Evolutionary conservation across 2,888 invertebrate genomes (phyloP).

Genomic region (Aproaerema taeniolella): DNA sequence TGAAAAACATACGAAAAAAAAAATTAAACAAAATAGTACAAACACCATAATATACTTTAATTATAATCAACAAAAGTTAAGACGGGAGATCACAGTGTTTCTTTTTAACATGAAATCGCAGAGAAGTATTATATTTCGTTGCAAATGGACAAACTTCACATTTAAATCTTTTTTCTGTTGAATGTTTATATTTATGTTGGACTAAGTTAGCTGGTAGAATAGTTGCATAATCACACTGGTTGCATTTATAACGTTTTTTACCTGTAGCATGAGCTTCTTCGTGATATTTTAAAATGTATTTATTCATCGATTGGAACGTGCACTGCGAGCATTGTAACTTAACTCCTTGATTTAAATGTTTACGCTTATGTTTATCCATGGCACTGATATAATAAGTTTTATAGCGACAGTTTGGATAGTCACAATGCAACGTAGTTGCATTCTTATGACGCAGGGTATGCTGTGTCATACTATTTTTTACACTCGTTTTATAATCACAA

Average conservation of each 20-base stretch:
- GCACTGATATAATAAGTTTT: conserved; percentile 59
- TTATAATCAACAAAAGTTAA: conserved; percentile 29
- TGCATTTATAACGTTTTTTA: conserved; percentile 54
- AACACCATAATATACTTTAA: conserved; percentile 48
- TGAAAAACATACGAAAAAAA: too few relatives aligned
- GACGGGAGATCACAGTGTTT: conserved; percentile 71
- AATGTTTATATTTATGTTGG: conserved; percentile 68
- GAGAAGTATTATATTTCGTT: conserved; percentile 65
- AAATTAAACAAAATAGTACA: conserved; percentile 17
- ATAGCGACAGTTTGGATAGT: conserved; percentile 48
- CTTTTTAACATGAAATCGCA: conserved; percentile 65
- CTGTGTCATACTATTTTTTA: conserved; percentile 54
- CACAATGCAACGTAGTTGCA: conserved; percentile 52
- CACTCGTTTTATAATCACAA: conserved; percentile 54
- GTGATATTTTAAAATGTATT: conserved; percentile 61
- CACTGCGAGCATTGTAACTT: conserved; percentile 60
- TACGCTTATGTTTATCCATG: conserved; percentile 57
- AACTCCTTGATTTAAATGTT: conserved; percentile 51
- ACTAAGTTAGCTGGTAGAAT: conserved; percentile 62
- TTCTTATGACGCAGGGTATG: conserved; percentile 61
- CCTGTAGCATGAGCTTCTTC: conserved; percentile 64
- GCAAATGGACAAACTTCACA: conserved; percentile 69
- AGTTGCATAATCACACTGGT: conserved; percentile 65
- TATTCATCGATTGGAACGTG: conserved; percentile 66
- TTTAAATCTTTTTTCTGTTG: conserved; percentile 60